Percentiles rank a stretch among this genome's conserved stretches.
Evolutionary conservation across 2,888 invertebrate genomes (phyloP).

Genomic region (Steromphala cineraria): DNA sequence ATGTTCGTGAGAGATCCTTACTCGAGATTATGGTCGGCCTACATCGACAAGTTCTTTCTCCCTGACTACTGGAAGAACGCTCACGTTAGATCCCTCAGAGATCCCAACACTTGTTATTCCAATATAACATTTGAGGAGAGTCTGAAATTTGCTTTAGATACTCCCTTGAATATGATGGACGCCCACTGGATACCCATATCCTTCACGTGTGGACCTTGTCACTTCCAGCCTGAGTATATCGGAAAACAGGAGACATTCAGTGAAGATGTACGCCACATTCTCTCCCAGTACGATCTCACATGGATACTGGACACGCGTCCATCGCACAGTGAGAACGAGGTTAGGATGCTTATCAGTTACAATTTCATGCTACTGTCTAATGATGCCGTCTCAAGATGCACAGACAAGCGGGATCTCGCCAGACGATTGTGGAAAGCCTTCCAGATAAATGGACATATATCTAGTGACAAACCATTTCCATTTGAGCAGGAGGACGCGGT

Average conservation of each 20-base stretch:
- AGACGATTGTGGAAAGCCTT: background rate
- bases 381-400: background rate
- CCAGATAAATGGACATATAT: slow-evolving; percentile 2
- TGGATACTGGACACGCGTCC: background rate
- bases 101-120: background rate
- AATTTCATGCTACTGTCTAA: background rate
- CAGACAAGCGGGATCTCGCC: background rate
- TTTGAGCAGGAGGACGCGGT: background rate
- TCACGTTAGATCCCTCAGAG: too few species aligned
- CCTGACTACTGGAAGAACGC: background rate
- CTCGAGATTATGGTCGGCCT: background rate
- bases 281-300: background rate
- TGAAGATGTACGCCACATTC: background rate
- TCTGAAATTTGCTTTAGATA: background rate
- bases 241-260: background rate
- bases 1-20: background rate
- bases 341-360: background rate
- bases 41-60: background rate
- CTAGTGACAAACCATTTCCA: background rate
- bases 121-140: background rate
- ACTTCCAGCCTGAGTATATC: background rate
- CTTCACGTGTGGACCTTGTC: background rate
- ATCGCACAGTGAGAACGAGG: background rate
- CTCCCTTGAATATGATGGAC: background rate
- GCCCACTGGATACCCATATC: background rate